These are phyloP conservation scores for Nothocercus julius DNA, from an alignment of 2,113 vertebrate species.

Conservation along the genomic window DNA sequence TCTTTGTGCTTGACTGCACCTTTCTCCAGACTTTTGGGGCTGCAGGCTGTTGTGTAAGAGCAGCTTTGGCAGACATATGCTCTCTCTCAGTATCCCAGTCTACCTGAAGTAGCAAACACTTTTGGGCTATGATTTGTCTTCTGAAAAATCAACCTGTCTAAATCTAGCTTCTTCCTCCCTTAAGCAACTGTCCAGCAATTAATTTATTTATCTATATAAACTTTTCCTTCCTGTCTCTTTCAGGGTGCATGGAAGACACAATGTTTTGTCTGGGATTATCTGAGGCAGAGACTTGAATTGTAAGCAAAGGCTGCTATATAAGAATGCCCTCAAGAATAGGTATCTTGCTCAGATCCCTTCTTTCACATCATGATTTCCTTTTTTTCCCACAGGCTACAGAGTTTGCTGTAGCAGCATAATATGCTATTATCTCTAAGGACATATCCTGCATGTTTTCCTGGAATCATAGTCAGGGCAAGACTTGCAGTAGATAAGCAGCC, in stretches of 20 bases:
- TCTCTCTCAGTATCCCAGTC: background rate
- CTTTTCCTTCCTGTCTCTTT: background rate
- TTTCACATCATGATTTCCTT: background rate
- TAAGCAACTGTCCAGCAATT: background rate
- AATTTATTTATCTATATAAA: background rate
- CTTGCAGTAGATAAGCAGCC: background rate
- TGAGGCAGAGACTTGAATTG: background rate
- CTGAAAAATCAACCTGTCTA: background rate
- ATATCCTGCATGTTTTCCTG: background rate
- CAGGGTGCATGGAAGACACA: background rate
- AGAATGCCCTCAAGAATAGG: background rate
- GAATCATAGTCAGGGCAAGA: background rate
- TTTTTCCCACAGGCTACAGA: background rate
- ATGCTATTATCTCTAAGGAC: background rate
- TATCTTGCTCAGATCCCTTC: background rate
- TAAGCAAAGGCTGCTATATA: background rate
- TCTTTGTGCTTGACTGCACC: background rate
- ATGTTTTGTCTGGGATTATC: background rate
- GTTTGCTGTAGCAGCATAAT: background rate
- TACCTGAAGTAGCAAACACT: background rate
- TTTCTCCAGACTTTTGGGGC: background rate
- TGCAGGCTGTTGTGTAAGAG: background rate
- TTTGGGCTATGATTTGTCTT: background rate
- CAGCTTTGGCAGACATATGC: background rate
- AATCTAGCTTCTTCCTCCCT: background rate